A percentile compares a stretch with the other conserved stretches of the same genome.
Conservation (phyloP, 2,888 invertebrate genomes). For the Drosophila pegasa region DNA sequence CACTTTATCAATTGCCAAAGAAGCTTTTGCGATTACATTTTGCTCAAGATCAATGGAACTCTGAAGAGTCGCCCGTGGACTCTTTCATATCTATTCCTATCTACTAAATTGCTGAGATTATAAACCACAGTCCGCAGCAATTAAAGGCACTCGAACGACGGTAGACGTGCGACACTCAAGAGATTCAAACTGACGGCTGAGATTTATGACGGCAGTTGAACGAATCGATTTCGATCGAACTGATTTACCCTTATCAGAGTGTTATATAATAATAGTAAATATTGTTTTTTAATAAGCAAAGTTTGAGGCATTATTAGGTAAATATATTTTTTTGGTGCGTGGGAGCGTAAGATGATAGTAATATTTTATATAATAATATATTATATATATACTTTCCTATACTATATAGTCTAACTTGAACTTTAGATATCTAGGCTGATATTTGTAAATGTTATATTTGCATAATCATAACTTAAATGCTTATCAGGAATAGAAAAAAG, state of each 20-base stretch:
- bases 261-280: too few relatives aligned
- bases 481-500: too few relatives aligned
- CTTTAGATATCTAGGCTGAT: too few relatives aligned
- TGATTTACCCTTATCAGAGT: neutral
- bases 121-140: constrained; percentile 34
- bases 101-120: constrained; percentile 28
- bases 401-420: too few relatives aligned
- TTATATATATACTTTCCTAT: too few relatives aligned
- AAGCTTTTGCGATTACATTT: constrained; percentile 13
- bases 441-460: too few relatives aligned
- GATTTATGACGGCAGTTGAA: constrained; percentile 33
- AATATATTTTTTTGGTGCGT: too few relatives aligned
- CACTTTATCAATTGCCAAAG: constrained; percentile 2
- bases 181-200: constrained; percentile 38
- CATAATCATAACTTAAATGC: too few relatives aligned
- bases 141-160: constrained; percentile 45
- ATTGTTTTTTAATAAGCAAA: too few relatives aligned
- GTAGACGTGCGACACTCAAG: constrained; percentile 33
- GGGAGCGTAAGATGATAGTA: too few relatives aligned
- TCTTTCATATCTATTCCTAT: constrained; percentile 5
- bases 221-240: neutral
- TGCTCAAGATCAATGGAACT: constrained; percentile 5
- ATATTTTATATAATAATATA: too few relatives aligned
- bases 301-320: neutral
- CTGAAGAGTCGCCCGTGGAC: neutral